Evolutionary conservation across 2,888 invertebrate species (phyloP).

Genomic region (Lagria hirta): DNA sequence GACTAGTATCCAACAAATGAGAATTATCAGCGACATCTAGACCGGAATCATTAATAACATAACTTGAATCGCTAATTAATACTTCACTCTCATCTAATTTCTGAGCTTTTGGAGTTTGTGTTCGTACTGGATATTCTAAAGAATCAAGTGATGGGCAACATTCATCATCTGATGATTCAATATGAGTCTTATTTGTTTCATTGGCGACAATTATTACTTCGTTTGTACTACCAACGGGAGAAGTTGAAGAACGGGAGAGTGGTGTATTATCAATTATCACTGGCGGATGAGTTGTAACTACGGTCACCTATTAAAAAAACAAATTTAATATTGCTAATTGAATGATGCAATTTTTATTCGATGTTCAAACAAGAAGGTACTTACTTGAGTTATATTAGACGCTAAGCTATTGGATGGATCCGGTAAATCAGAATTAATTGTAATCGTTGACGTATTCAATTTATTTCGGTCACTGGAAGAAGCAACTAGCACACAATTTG

Average conservation of each 20-base stretch:
- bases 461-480: conserved; percentile 47
- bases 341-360: background rate
- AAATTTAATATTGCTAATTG: no score
- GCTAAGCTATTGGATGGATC: conserved; percentile 73
- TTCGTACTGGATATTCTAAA: conserved; percentile 62
- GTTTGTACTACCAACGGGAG: conserved; percentile 58
- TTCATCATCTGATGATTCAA: conserved; percentile 73
- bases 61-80: conserved; percentile 72
- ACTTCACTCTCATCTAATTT: conserved; percentile 87
- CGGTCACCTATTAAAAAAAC: conserved; percentile 62
- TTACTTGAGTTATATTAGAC: conserved; percentile 69
- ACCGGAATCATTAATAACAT: conserved; percentile 67
- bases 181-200: conserved; percentile 70
- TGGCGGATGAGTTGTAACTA: conserved; percentile 83
- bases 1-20: conserved; percentile 69
- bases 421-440: conserved; percentile 58
- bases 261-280: conserved; percentile 67
- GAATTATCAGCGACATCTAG: conserved; percentile 60
- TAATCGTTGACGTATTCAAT: conserved; percentile 57
- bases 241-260: conserved; percentile 54
- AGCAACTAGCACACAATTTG: conserved; percentile 47
- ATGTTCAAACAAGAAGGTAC: conserved; percentile 15
- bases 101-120: conserved; percentile 59
- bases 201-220: conserved; percentile 81
- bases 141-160: conserved; percentile 75